Conservation (phyloP, 92 coral and sea anemone species). For the Zoanthus sansibaricus region DNA sequence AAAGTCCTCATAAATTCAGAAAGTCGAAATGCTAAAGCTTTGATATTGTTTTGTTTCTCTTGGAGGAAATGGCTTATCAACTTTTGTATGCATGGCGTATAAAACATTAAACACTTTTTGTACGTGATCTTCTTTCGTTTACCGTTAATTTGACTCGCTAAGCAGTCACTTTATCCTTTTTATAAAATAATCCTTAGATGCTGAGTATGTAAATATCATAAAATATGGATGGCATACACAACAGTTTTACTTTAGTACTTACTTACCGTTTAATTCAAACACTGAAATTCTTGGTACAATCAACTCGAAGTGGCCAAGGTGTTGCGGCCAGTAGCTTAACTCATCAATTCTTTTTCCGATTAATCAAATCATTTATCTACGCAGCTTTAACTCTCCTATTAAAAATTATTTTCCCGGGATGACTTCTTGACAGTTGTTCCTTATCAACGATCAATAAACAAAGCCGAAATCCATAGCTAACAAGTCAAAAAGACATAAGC, state of each 20-base stretch:
- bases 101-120: neutral
- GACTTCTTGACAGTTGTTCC: slow-evolving; percentile 39
- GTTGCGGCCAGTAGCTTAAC: neutral
- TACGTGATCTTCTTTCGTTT: slow-evolving; percentile 29
- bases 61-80: neutral
- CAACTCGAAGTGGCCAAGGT: slow-evolving; percentile 30
- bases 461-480: neutral
- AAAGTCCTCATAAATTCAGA: neutral
- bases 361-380: neutral
- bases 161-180: neutral
- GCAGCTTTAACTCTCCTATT: neutral
- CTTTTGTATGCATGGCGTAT: neutral
- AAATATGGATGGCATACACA: slow-evolving; percentile 2
- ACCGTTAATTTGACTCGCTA: neutral
- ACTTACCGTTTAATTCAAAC: slow-evolving; percentile 32
- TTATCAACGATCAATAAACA: slow-evolving; percentile 44
- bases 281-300: slow-evolving; percentile 1
- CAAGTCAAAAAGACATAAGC: neutral
- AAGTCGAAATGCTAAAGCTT: neutral
- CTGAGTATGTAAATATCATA: slow-evolving; percentile 13
- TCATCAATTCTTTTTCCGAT: neutral
- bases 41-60: neutral
- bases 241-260: neutral
- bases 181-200: neutral
- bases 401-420: neutral